These are phyloP conservation scores for Haliaeetus leucogaster DNA, from an alignment of 2,113 vertebrate species.

Conservation along the genomic window DNA sequence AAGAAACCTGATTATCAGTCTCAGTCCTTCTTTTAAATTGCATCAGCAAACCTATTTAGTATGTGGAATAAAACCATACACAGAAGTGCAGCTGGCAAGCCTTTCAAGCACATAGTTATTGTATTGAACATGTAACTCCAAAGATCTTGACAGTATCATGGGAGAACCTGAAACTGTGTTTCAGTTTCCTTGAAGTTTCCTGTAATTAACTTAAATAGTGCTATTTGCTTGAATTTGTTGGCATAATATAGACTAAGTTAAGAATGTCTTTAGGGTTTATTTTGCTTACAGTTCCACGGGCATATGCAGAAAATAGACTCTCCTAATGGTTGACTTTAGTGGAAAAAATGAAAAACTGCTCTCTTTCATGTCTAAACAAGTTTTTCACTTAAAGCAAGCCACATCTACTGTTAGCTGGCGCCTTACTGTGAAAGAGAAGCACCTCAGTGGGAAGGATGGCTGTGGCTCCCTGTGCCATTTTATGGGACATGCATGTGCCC, in stretches of 20 bases:
- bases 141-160: background rate
- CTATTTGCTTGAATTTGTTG: slow-evolving; percentile 33
- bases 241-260: background rate
- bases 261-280: background rate
- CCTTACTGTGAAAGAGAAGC: background rate
- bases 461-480: accelerated
- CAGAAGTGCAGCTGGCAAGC: background rate
- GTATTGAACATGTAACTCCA: background rate
- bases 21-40: background rate
- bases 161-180: background rate
- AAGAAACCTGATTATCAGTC: background rate
- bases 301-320: background rate
- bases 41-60: background rate
- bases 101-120: background rate
- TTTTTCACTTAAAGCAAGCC: background rate
- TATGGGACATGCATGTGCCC: accelerated
- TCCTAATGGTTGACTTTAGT: background rate
- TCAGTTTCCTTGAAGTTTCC: slow-evolving; percentile 20
- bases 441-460: background rate
- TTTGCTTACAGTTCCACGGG: background rate
- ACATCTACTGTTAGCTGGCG: background rate
- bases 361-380: background rate
- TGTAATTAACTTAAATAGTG: slow-evolving; percentile 4
- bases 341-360: background rate
- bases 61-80: background rate